Evolutionary conservation across 2,888 invertebrate species (phyloP).

Genomic region (Diachrysia chrysitis): DNA sequence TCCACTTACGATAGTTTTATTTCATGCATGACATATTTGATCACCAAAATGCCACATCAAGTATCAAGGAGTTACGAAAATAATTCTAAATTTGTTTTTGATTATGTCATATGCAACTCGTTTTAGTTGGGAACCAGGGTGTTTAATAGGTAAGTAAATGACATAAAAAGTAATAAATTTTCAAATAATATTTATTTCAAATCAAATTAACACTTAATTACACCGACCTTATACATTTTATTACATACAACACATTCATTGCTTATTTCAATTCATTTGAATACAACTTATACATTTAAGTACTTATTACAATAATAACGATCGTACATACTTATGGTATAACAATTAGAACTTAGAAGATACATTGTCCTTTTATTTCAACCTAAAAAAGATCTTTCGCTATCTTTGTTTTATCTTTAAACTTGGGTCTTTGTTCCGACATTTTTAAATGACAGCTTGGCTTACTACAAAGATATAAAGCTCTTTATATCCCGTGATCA

Average conservation of each 20-base stretch:
- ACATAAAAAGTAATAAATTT: constrained; percentile 46
- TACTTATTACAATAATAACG: constrained; percentile 60
- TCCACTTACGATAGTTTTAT: no score
- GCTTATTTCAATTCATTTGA: constrained; percentile 63
- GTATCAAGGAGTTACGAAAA: no score
- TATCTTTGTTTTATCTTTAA: not conserved
- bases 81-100: no score
- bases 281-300: constrained; percentile 56
- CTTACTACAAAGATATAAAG: not conserved
- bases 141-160: no score
- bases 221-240: constrained; percentile 78
- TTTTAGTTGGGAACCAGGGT: no score
- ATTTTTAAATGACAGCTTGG: not conserved
- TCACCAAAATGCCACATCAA: no score
- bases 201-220: constrained; percentile 84
- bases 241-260: constrained; percentile 80
- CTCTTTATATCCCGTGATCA: not conserved
- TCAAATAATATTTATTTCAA: constrained; percentile 83
- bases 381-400: not conserved
- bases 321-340: constrained; percentile 53
- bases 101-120: no score
- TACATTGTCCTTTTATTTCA: constrained; percentile 44
- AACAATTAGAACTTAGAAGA: constrained; percentile 36
- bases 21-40: no score
- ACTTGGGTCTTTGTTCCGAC: no score